Evolutionary conservation across 2,113 vertebrate genomes (phyloP).

Genomic region (Dicerorhinus sumatrensis): DNA sequence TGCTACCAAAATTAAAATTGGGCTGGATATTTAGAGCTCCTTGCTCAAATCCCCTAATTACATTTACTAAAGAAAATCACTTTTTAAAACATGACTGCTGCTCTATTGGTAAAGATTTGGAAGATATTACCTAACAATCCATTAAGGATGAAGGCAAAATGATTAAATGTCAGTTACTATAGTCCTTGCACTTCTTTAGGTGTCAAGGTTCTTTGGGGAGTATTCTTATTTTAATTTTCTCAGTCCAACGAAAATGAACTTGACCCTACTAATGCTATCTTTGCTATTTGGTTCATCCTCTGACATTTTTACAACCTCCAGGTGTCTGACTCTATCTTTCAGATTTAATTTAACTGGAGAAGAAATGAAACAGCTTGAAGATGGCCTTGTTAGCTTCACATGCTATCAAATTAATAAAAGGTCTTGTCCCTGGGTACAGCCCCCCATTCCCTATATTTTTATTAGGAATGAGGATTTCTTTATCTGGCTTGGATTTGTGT

Average conservation of each 20-base stretch:
- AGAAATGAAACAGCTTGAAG: conserved; percentile 49
- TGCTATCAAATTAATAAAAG: conserved; percentile 34
- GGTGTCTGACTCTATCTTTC: background rate
- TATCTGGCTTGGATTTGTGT: conserved; percentile 58
- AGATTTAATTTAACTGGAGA: conserved; percentile 48
- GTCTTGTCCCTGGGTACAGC: background rate
- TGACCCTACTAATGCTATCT: background rate
- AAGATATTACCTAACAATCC: conserved; percentile 36
- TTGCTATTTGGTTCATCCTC: background rate
- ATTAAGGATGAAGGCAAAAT: conserved; percentile 54
- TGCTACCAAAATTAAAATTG: conserved; percentile 67
- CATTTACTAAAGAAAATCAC: conserved; percentile 60
- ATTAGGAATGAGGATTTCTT: conserved; percentile 30
- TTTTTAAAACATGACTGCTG: conserved; percentile 47
- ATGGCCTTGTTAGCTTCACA: conserved; percentile 27
- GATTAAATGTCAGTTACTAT: conserved; percentile 39
- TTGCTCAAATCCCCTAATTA: conserved; percentile 48
- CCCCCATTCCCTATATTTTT: background rate
- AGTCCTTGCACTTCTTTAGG: background rate
- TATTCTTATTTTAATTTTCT: conserved; percentile 44
- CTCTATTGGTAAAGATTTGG: conserved; percentile 65
- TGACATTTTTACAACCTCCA: conserved; percentile 28
- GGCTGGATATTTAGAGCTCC: conserved; percentile 1
- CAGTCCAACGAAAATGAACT: background rate
- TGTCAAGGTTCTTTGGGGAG: background rate